Evolutionary conservation across 2,113 vertebrate genomes (phyloP).

Genomic region (Anhinga rufa): DNA sequence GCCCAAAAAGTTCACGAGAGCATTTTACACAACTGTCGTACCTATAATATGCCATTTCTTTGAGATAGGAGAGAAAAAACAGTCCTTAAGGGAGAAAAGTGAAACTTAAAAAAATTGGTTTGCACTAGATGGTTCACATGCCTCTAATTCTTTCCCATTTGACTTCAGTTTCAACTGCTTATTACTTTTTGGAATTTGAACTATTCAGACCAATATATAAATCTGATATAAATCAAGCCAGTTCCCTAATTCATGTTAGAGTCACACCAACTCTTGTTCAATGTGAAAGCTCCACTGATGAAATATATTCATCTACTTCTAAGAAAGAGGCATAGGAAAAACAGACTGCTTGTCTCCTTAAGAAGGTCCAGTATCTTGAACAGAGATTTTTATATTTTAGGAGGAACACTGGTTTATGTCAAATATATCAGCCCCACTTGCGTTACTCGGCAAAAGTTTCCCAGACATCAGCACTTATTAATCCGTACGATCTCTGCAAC

Average conservation of each 20-base stretch:
- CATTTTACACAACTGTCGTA: neutral
- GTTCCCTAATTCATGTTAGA: neutral
- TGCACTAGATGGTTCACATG: neutral
- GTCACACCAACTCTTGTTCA: neutral
- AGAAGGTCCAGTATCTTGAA: neutral
- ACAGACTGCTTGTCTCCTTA: neutral
- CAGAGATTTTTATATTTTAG: neutral
- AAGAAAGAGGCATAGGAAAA: neutral
- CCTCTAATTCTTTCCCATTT: neutral
- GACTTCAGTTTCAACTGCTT: neutral
- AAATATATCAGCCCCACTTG: neutral
- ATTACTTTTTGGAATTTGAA: neutral
- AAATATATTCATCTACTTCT: neutral
- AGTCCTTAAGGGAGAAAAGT: neutral
- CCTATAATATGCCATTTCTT: neutral
- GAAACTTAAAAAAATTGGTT: neutral
- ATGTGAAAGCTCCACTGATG: neutral
- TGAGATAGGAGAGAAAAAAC: neutral
- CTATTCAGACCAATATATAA: neutral
- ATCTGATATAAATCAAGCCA: neutral
- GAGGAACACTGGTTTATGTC: neutral
- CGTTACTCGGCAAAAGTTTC: rapidly evolving
- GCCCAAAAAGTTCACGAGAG: neutral
- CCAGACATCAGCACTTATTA: neutral
- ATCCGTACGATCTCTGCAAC: neutral